A percentile compares a stretch with the other conserved stretches of the same genome.
Evolutionary conservation across 2,113 vertebrate genomes (phyloP).

Genomic region (Eublepharis macularius): DNA sequence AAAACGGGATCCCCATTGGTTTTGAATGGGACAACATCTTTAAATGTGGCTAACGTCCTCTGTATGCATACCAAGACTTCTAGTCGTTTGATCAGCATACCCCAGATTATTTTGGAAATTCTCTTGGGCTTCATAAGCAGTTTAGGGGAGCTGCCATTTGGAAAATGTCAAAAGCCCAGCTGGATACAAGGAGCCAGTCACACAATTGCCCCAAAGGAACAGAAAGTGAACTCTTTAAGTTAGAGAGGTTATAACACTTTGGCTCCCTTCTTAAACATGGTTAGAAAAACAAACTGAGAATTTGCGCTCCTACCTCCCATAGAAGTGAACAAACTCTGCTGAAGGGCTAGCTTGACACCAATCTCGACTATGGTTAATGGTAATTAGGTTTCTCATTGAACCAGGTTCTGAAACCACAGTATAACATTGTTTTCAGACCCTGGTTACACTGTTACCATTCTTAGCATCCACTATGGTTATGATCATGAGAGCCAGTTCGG

Average conservation of each 20-base stretch:
- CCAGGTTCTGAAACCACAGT: too few relatives aligned
- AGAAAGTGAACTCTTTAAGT: neutral
- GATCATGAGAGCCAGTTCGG: too few relatives aligned
- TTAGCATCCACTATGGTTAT: neutral
- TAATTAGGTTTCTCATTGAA: neutral
- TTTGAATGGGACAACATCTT: too few relatives aligned
- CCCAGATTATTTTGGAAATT: neutral
- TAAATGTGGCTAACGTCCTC: too few relatives aligned
- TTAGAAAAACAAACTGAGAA: too few relatives aligned
- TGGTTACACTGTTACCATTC: neutral
- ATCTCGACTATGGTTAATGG: neutral
- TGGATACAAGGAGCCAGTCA: neutral
- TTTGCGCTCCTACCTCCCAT: neutral
- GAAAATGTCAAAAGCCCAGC: neutral
- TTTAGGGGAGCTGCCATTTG: neutral
- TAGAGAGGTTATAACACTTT: neutral
- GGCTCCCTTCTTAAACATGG: neutral
- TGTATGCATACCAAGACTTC: too few relatives aligned
- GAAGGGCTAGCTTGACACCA: neutral
- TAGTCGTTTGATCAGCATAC: too few relatives aligned
- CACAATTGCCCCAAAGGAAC: neutral
- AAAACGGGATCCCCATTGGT: too few relatives aligned
- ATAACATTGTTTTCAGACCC: neutral
- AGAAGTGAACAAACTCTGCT: neutral
- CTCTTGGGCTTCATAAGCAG: neutral